A percentile compares a stretch with the other conserved stretches of the same genome.
Evolutionary conservation across 2,113 vertebrate genomes (phyloP).

Genomic region (Chlamydotis undulata): DNA sequence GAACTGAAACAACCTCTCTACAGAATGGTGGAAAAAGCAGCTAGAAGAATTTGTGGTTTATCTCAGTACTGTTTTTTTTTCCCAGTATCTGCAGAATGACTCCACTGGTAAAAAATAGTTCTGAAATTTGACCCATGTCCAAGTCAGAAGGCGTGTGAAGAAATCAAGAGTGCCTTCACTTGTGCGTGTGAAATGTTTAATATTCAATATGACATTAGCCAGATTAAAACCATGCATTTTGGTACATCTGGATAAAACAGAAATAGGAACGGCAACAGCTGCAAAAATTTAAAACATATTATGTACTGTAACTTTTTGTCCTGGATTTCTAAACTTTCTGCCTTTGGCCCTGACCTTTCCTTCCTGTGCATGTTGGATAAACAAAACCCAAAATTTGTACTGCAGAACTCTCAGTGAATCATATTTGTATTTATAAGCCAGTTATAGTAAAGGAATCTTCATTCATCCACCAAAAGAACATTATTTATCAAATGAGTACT

Average conservation of each 20-base stretch:
- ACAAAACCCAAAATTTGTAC: not conserved
- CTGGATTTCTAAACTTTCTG: constrained; percentile 25
- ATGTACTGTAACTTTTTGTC: not conserved
- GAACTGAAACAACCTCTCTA: not conserved
- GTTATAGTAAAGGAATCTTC: not conserved
- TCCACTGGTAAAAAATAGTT: not conserved
- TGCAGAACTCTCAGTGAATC: not conserved
- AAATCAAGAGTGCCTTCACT: not conserved
- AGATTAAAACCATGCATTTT: not conserved
- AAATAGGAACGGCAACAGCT: constrained; percentile 1
- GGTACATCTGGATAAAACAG: constrained; percentile 1
- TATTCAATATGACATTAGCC: not conserved
- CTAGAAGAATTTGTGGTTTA: not conserved
- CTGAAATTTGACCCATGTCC: not conserved
- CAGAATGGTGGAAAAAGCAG: not conserved
- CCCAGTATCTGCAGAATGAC: not conserved
- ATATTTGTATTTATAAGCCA: not conserved
- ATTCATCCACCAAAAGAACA: not conserved
- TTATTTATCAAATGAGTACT: not conserved
- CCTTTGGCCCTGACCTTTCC: constrained; percentile 15
- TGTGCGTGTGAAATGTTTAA: not conserved
- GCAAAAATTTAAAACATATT: not conserved
- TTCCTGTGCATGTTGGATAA: constrained; percentile 18
- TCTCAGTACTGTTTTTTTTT: not conserved
- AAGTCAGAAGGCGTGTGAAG: constrained; percentile 28